Conservation (phyloP, 2,888 invertebrate genomes). For the Venusia cambrica region DNA sequence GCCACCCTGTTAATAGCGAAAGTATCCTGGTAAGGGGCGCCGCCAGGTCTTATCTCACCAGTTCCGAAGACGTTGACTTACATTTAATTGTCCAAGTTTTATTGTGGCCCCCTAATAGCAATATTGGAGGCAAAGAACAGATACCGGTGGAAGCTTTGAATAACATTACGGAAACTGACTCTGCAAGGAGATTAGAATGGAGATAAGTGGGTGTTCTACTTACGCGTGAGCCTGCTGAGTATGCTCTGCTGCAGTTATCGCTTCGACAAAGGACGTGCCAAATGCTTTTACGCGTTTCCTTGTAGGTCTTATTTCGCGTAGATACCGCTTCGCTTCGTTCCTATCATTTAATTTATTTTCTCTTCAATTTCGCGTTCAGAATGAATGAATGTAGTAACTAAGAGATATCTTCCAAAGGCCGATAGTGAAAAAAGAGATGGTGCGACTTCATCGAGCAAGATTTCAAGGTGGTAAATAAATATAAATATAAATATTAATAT, state of each 20-base stretch:
- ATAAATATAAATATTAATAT: no score
- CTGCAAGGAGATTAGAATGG: slow-evolving; percentile 30
- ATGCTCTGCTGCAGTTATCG: slow-evolving; percentile 30
- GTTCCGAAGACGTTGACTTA: slow-evolving; percentile 65
- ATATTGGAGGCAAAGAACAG: slow-evolving; percentile 58
- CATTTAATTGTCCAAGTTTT: slow-evolving; percentile 78
- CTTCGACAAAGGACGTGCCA: slow-evolving; percentile 28
- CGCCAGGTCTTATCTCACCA: slow-evolving; percentile 68
- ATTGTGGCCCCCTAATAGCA: slow-evolving; percentile 68
- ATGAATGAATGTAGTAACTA: no score
- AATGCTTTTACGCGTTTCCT: slow-evolving; percentile 27
- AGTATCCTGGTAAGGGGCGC: slow-evolving; percentile 62
- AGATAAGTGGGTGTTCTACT: slow-evolving; percentile 30
- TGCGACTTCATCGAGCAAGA: no score
- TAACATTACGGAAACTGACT: slow-evolving; percentile 46
- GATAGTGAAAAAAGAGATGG: no score
- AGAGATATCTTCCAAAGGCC: no score
- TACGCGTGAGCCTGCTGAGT: slow-evolving; percentile 27
- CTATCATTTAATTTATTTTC: slow-evolving; percentile 17
- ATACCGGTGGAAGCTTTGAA: slow-evolving; percentile 51
- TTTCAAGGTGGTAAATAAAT: no score
- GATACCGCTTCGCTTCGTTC: no score
- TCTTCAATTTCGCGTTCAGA: no score
- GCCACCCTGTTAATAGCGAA: slow-evolving; percentile 67
- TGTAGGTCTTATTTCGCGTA: no score